Evolutionary conservation across 2,888 invertebrate species (phyloP).

Genomic region (Cylindroiulus punctatus): DNA sequence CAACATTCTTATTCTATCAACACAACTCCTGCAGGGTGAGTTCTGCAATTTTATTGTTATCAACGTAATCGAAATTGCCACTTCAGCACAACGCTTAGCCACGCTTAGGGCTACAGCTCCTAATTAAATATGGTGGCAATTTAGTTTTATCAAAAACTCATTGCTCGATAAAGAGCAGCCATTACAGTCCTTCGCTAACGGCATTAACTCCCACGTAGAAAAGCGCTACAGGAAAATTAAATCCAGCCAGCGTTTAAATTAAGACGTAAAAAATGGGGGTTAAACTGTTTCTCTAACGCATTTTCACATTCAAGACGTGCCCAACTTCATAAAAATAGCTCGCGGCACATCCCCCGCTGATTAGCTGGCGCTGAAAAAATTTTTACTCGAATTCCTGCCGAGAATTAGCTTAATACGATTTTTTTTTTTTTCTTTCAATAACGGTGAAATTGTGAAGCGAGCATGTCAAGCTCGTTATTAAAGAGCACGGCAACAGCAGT

Average conservation of each 20-base stretch:
- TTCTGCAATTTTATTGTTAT: neutral
- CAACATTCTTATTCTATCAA: too few species aligned
- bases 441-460: slow-evolving; percentile 37
- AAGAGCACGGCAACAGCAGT: slow-evolving; percentile 30
- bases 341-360: slow-evolving; percentile 46
- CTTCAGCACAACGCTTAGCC: neutral
- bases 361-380: slow-evolving; percentile 47
- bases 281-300: neutral
- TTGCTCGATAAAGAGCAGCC: slow-evolving; percentile 26
- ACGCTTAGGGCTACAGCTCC: neutral
- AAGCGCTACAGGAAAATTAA: slow-evolving; percentile 6
- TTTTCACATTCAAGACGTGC: neutral
- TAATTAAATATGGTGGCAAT: neutral
- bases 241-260: slow-evolving; percentile 27
- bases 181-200: neutral
- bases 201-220: neutral
- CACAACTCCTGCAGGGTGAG: neutral
- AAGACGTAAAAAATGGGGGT: slow-evolving; percentile 37
- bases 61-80: neutral
- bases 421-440: slow-evolving; percentile 37
- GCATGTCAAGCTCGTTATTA: slow-evolving; percentile 42
- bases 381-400: slow-evolving; percentile 42
- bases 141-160: slow-evolving; percentile 28
- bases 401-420: slow-evolving; percentile 49
- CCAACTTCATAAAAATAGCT: slow-evolving; percentile 31